Evolutionary conservation across 2,113 vertebrate species (phyloP), one percentile per base, ranked within the genome.

Genomic region (Protobothrops flavoviridis): DNA sequence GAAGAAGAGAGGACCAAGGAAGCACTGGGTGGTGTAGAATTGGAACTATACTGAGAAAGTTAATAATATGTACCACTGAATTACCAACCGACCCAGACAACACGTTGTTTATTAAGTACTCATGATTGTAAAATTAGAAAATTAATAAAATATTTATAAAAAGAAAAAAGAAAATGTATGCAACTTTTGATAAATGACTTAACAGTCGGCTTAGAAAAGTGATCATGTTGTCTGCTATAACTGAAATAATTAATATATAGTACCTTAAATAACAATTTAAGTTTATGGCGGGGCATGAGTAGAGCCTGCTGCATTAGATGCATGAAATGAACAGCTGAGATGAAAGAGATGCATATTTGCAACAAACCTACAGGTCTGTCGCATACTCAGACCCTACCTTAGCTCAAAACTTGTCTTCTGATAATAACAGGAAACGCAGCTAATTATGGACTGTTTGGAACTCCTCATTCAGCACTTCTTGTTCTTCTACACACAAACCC

Each of bases 131-230:
- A 50, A 50, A 50, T 50, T 50, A 50, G 48, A 50, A 9, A 50
- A 50, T 50, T 50, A 50, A 50, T 50, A 50, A 50, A 9, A 50
- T 50, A 50, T 50, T 50, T 50, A 50, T 50, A 50, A 50, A 50
- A 50, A 9, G 48, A 50, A 50, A 50, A 50, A 50, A 50, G 48
- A 50, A 50, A 50, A 50, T 50, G 94, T 90, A 74, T 93, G 53
- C 89, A 94, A 85, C 59, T 91, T 89, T 93, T 69, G 94, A 45
- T 69, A 69, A 87, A 69, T 23, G 21, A 61, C 17, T 89, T 89
- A 50, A 9, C 11, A 81, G 26, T 89, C 17, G 45, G 24, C 13
- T 33, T 56, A 89, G 61, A 92, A 64, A 21, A 55, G 15, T 4
- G 5, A 50, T 29, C 39, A 88, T 53, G 45, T 20, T 56, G 29